Percentiles rank a stretch among this genome's conserved stretches.
phyloP scores from a whole-genome alignment of 2,797 vertebrate genomes.

The Dromococcyx pavoninus region DNA sequence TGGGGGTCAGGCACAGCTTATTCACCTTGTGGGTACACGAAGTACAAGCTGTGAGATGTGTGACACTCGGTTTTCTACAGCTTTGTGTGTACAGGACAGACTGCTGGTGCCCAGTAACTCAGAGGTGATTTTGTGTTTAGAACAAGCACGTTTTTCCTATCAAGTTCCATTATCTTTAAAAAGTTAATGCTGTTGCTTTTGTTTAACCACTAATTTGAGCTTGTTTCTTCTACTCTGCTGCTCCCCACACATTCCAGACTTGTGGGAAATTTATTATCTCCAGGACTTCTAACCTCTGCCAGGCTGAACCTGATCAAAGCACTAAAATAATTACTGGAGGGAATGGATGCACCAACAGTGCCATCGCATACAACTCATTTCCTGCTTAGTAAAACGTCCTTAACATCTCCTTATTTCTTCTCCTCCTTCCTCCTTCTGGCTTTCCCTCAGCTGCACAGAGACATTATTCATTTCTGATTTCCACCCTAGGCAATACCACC shows the following conservation, averaged over 20 bases:
- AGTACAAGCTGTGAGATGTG: not conserved
- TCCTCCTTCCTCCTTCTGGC: not conserved
- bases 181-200: not conserved
- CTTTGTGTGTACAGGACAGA: not conserved
- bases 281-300: not conserved
- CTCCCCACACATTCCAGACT: not conserved
- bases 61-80: not conserved
- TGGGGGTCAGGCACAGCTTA: not conserved
- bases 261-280: not conserved
- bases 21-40: rapidly evolving
- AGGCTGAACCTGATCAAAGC: not conserved
- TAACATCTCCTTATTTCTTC: not conserved
- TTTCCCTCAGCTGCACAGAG: not conserved
- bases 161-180: not conserved
- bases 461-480: not conserved
- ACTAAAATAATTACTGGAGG: not conserved
- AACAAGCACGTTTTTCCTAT: not conserved
- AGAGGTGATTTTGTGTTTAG: not conserved
- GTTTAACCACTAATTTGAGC: not conserved
- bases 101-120: not conserved
- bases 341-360: not conserved
- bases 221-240: not conserved
- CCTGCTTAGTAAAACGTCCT: not conserved
- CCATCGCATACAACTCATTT: not conserved
- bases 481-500: not conserved